Evolutionary conservation across 2,113 vertebrate species (phyloP), one percentile per base, ranked within the genome.

Genomic region (Gavia stellata): DNA sequence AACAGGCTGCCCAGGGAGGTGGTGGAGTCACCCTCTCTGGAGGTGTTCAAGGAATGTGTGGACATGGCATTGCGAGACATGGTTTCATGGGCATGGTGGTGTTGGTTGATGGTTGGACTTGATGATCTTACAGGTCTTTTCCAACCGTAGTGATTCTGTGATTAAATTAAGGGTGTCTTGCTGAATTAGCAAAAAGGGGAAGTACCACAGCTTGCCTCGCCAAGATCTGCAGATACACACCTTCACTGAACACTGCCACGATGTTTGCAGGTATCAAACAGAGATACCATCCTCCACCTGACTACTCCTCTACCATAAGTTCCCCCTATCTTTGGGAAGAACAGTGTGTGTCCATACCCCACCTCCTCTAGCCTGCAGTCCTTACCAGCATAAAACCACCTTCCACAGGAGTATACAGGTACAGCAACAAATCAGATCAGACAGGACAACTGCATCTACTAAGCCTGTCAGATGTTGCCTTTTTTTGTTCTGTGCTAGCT

Each of bases 281-380:
- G 5, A 31, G 26, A 56, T 33, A 49, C 20, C 28, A 42, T 9
- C 9, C 53, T 11, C 44, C 18, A 29, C 42, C 20, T 34, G 47
- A 52, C 28, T 11, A 3, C 66, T 67, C 31, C 42, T 55, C 14
- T 7, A 29, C 50, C 5, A 0, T 20, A 26, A 40, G 14, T 31
- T 62, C 23, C 23, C 26, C 10, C 0, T 21, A 0, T 9, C 67
- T 81, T 44, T 12, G 33, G n/a, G n/a, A 88, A 79, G 49, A 50
- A 29, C 0, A n/a, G 4, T 1, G 0, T 5, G 17, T 26, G 7
- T 17, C n/a, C 34, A 68, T 4, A 17, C 8, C 29, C 6, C 53
- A 33, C 3, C 23, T 68, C 59, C 49, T 70, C 67, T 4, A 59
- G 44, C 38, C 77, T 59, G 23, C 31, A 45, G n/a, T 42, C 17